Conservation (phyloP, 2,113 vertebrate species). For the Anolis sagrei region DNA sequence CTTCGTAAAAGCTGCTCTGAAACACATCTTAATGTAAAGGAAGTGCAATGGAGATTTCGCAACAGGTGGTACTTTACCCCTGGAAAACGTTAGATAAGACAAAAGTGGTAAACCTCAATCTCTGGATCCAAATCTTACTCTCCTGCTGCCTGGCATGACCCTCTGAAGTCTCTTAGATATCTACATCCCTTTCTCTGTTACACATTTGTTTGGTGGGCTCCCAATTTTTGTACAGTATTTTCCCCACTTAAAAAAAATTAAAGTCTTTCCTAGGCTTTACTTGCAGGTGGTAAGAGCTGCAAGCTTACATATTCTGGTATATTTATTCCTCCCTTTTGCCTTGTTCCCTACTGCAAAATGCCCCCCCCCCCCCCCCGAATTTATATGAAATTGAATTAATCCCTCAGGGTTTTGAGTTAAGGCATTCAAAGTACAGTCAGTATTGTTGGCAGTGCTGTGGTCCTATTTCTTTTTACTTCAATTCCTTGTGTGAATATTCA, state of each 20-base stretch:
- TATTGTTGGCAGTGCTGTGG: too few relatives aligned
- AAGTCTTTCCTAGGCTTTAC: neutral
- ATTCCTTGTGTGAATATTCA: too few relatives aligned
- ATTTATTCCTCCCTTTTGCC: neutral
- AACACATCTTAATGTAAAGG: neutral
- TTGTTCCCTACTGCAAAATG: neutral
- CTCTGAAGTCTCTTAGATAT: neutral
- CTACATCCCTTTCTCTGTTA: neutral
- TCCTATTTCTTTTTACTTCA: too few relatives aligned
- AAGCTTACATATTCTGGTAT: neutral
- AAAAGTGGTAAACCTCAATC: too few relatives aligned
- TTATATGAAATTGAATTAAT: neutral
- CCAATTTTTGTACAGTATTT: neutral
- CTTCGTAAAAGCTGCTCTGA: neutral
- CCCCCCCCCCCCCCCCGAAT: neutral
- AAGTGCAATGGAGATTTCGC: too few relatives aligned
- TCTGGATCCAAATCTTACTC: too few relatives aligned
- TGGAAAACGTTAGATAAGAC: too few relatives aligned
- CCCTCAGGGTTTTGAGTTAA: neutral
- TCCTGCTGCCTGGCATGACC: too few relatives aligned
- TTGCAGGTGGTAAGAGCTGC: too few relatives aligned
- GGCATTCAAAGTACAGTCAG: too few relatives aligned
- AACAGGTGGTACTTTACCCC: too few relatives aligned
- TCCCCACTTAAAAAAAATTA: neutral
- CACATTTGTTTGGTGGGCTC: neutral